These are phyloP conservation scores for Halcyon senegalensis DNA, from an alignment of 2,113 vertebrate species.

Conservation along the genomic window DNA sequence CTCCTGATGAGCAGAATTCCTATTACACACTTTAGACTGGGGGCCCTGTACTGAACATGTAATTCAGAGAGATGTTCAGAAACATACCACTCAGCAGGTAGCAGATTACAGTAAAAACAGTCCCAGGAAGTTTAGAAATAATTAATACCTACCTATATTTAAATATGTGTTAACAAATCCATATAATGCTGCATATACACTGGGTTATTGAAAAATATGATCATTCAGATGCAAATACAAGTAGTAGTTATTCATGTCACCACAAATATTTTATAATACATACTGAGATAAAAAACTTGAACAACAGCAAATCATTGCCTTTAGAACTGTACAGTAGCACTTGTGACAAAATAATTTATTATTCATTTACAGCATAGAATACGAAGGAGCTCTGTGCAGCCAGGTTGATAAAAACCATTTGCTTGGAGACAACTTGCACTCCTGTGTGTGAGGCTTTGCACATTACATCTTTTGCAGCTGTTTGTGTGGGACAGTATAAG, in stretches of 20 bases:
- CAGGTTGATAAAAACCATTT: not conserved
- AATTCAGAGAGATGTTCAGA: not conserved
- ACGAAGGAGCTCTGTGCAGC: not conserved
- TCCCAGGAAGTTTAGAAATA: not conserved
- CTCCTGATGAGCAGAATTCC: not conserved
- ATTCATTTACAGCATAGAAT: not conserved
- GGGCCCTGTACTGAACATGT: not conserved
- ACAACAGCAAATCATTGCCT: not conserved
- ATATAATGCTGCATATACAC: not conserved
- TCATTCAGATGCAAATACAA: not conserved
- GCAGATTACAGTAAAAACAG: not conserved
- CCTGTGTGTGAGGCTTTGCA: not conserved
- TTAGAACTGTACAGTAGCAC: not conserved
- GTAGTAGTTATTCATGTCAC: not conserved
- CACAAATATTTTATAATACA: not conserved
- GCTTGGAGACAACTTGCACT: not conserved
- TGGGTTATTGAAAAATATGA: not conserved
- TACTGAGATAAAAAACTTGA: not conserved
- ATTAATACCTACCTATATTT: not conserved
- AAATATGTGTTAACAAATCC: not conserved
- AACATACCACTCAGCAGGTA: not conserved
- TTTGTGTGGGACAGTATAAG: not conserved
- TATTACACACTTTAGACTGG: not conserved
- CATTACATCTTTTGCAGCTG: not conserved
- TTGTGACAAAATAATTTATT: not conserved